Evolutionary conservation across 2,888 invertebrate genomes (phyloP).

Genomic region (Tromatobia lineatoria): DNA sequence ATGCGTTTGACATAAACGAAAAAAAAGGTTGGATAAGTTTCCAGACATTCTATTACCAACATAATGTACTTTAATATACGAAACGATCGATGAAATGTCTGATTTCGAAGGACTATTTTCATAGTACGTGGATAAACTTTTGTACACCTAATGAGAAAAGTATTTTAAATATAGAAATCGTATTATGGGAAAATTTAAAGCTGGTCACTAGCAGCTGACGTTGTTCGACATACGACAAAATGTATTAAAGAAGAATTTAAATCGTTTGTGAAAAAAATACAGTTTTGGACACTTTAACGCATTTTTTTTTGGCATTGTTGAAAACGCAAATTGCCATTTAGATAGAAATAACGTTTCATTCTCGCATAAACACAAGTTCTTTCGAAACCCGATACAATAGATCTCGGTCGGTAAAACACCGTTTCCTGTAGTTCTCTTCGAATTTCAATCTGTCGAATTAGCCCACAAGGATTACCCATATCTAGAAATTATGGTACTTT

Average conservation of each 20-base stretch:
- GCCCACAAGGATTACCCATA: background rate
- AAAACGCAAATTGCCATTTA: background rate
- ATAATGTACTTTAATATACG: background rate
- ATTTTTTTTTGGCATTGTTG: background rate
- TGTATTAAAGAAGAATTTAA: background rate
- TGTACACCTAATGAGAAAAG: conserved; percentile 1
- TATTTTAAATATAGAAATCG: background rate
- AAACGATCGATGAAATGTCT: conserved; percentile 9
- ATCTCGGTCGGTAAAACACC: too few relatives aligned
- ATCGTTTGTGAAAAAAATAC: background rate
- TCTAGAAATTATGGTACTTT: background rate
- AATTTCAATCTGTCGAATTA: too few relatives aligned
- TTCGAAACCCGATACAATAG: too few relatives aligned
- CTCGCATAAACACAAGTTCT: too few relatives aligned
- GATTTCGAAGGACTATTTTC: background rate
- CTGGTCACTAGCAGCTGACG: background rate
- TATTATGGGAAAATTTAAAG: background rate
- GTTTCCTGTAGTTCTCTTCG: too few relatives aligned
- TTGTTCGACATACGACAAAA: background rate
- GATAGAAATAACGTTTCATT: background rate
- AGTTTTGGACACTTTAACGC: background rate
- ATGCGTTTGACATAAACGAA: background rate
- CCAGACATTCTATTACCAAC: background rate
- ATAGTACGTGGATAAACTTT: background rate
- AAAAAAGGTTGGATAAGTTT: background rate